These are phyloP conservation scores for Rafetus swinhoei DNA, from an alignment of 2,113 vertebrate species.

Conservation along the genomic window DNA sequence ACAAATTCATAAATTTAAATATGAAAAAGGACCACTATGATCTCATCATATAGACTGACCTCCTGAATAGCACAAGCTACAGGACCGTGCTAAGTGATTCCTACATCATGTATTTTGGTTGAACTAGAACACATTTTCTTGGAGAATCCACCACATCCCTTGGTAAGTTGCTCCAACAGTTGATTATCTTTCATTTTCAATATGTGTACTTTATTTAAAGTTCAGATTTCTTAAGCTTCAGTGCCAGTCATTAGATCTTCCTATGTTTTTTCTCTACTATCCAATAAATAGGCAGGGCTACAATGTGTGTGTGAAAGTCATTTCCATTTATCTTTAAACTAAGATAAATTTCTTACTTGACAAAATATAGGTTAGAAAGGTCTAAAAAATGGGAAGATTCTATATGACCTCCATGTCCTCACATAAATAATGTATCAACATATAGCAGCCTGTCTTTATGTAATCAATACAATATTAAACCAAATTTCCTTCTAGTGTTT, in stretches of 20 bases:
- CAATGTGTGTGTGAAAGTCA: background rate
- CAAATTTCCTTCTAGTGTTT: background rate
- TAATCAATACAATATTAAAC: background rate
- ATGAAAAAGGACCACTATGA: background rate
- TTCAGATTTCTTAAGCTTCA: background rate
- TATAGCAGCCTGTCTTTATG: background rate
- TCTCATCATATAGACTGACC: background rate
- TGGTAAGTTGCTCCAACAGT: background rate
- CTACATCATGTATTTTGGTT: conserved; percentile 3
- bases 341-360: background rate
- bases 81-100: background rate
- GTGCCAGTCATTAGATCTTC: background rate
- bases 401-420: background rate
- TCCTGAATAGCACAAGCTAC: background rate
- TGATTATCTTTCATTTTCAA: background rate
- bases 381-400: background rate
- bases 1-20: conserved; percentile 29
- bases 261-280: background rate
- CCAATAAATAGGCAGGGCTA: conserved; percentile 15
- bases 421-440: background rate
- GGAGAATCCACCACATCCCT: background rate
- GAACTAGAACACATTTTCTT: background rate
- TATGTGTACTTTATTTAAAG: background rate
- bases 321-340: conserved; percentile 8
- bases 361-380: background rate